Evolutionary conservation across 2,113 vertebrate species (phyloP), one percentile per base, ranked within the genome.

Genomic region (Coryphaenoides rupestris): DNA sequence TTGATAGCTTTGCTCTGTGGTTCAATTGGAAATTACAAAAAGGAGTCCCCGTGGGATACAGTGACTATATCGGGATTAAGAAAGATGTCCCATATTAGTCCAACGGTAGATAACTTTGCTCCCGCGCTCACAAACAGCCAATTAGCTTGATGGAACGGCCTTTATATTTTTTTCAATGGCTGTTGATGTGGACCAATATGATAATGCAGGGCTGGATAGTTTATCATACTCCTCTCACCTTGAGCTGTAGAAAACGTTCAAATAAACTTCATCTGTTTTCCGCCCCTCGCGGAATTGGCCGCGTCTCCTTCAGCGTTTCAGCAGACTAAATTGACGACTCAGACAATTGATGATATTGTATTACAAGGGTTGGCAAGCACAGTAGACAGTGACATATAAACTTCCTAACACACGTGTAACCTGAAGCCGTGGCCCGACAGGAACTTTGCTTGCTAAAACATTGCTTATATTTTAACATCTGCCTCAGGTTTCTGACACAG

Each of bases 21-120:
- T 98, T 98, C 94, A 97, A 93, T 95, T 96, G 94, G 96, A 96
- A 98, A 98, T 98, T 95, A 95, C n/a, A 93, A 95, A 96, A 92
- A 91, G 93, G 92, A 91, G 89, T 92, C 93, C 92, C 95, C 92
- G 88, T 89, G 93, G 93, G 93, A 95, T 91, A 92, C 92, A 92
- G 86, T 90, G 90, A 91, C 93, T 93, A 92, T 93, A 96, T 95
- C 96, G 97, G 96, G 94, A 97, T 98, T 98, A 96, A 95, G 95
- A 96, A 96, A 95, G 95, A 95, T 93, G 92, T 88, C 93, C 90
- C 85, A 84, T 98, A 95, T 95, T 93, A 94, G 93, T 95, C 92
- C 93, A 93, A 93, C 92, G 93, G 91, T 91, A 88, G 89, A 92
- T 96, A 89, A 96, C 93, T 96, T 97, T 94, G 93, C 93, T 95